Evolutionary conservation across 1,140 invertebrate species (phyloP).

Genomic region (Anastatus disparis): DNA sequence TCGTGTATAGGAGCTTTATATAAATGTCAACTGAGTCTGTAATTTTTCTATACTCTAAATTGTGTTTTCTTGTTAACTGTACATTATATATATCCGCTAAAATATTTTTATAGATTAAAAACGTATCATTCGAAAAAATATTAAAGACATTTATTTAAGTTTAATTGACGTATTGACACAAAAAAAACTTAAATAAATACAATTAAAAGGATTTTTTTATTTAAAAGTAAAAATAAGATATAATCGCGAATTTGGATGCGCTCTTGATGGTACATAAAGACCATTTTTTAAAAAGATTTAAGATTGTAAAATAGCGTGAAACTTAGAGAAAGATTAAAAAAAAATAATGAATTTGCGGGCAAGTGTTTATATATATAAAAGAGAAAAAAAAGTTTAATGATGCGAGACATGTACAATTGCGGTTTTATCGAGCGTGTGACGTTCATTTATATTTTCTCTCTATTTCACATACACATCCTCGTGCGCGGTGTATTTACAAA

Average conservation of each 20-base stretch:
- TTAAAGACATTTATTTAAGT: conserved; percentile 61
- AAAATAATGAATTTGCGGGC: not conserved
- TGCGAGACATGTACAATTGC: conserved; percentile 33
- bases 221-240: too few species aligned
- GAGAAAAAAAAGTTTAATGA: conserved; percentile 24
- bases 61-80: not conserved
- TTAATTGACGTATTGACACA: conserved; percentile 58
- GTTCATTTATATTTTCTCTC: conserved; percentile 39
- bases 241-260: conserved; percentile 16
- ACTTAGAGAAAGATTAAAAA: conserved; percentile 22
- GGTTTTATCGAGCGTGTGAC: conserved; percentile 31
- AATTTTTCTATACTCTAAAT: conserved; percentile 38
- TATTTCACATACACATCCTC: conserved; percentile 18
- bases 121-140: conserved; percentile 48
- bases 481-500: conserved; percentile 4
- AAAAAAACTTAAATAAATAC: conserved; percentile 46
- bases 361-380: conserved; percentile 21
- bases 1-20: conserved; percentile 19
- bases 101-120: conserved; percentile 22
- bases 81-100: conserved; percentile 5
- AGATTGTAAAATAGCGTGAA: conserved; percentile 51
- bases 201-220: conserved; percentile 47
- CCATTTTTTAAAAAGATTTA: conserved; percentile 57
- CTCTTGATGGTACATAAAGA: conserved; percentile 38
- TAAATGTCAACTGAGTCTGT: conserved; percentile 31